Evolutionary conservation across 2,113 vertebrate species (phyloP).

Genomic region (Talpa occidentalis): DNA sequence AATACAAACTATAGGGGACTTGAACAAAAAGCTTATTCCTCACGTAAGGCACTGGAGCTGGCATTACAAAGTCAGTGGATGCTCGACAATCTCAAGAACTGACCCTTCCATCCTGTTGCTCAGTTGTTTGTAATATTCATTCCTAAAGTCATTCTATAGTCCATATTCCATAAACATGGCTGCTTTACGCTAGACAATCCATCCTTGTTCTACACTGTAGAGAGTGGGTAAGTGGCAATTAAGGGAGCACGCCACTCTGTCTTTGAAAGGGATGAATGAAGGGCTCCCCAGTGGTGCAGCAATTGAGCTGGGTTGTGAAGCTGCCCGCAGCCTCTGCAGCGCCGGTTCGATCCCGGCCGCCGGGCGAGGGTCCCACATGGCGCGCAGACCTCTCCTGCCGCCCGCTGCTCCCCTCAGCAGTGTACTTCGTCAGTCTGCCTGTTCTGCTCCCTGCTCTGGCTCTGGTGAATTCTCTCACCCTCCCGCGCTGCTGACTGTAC

Average conservation of each 20-base stretch:
- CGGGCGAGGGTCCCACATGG: no score
- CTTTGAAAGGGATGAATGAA: neutral
- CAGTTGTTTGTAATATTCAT: neutral
- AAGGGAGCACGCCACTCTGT: neutral
- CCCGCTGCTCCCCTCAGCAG: no score
- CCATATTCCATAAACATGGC: no score
- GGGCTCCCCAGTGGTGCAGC: no score
- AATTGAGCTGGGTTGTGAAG: no score
- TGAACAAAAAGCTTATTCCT: neutral
- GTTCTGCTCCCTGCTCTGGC: no score
- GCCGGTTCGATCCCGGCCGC: no score
- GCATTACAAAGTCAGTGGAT: neutral
- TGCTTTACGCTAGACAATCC: neutral
- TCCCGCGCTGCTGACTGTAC: no score
- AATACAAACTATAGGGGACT: neutral
- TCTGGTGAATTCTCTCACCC: no score
- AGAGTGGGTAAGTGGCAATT: neutral
- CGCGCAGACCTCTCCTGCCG: no score
- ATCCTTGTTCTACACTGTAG: neutral
- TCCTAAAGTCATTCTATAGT: neutral
- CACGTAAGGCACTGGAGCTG: neutral
- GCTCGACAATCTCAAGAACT: neutral
- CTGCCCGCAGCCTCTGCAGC: no score
- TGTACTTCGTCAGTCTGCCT: no score
- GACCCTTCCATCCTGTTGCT: slow-evolving; percentile 3